These are phyloP conservation scores for Ptiloglossa arizonensis DNA, from an alignment of 1,140 invertebrate genomes.

Conservation along the genomic window DNA sequence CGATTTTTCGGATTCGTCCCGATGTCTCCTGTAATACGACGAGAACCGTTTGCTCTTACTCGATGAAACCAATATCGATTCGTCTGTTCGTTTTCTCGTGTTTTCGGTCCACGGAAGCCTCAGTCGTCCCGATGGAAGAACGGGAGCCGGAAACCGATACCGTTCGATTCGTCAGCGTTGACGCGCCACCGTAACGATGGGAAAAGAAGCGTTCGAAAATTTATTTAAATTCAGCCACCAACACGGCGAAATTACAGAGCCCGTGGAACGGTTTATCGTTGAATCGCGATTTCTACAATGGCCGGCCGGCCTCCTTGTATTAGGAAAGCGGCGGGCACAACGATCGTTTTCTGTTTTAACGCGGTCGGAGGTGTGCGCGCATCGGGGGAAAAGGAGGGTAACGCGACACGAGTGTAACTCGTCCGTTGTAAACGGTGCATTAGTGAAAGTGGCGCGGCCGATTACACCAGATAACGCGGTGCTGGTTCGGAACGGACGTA, in stretches of 20 bases:
- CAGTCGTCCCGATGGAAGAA: background rate
- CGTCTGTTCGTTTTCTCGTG: too few species aligned
- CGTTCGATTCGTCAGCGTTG: background rate
- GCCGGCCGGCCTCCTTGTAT: slow-evolving; percentile 26
- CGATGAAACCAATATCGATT: too few species aligned
- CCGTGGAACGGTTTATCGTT: slow-evolving; percentile 3
- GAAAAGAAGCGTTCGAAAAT: background rate
- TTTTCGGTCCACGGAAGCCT: background rate
- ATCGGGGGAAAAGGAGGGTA: slow-evolving; percentile 21
- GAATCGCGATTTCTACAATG: slow-evolving; percentile 40
- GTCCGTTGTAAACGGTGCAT: slow-evolving; percentile 64
- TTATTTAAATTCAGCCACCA: slow-evolving; percentile 12
- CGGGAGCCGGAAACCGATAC: background rate
- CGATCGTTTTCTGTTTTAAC: slow-evolving; percentile 15
- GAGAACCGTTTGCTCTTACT: too few species aligned
- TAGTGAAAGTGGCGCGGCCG: slow-evolving; percentile 66
- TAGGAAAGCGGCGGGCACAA: slow-evolving; percentile 26
- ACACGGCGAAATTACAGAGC: background rate
- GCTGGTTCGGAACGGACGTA: slow-evolving; percentile 8
- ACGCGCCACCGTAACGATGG: too few species aligned
- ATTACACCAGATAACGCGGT: slow-evolving; percentile 62
- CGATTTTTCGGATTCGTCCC: too few species aligned
- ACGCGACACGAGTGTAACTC: slow-evolving; percentile 61
- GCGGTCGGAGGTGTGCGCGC: background rate
- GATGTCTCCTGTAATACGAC: too few species aligned